A percentile compares a stretch with the other conserved stretches of the same genome.
Conservation (phyloP, 2,797 vertebrate genomes). For the Parauchenoglanis ngamensis region DNA sequence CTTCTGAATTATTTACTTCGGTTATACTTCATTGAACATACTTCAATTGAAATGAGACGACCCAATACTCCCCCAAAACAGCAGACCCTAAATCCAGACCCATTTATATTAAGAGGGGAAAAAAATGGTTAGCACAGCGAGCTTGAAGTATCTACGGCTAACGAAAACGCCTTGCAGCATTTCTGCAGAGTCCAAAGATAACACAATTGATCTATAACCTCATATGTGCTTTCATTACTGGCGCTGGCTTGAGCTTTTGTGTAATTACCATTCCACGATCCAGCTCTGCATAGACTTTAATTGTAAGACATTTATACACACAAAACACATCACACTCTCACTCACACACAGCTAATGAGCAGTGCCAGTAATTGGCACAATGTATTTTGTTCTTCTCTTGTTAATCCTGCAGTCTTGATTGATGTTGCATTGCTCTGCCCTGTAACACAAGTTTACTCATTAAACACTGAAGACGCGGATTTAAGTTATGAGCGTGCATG, state of each 20-base stretch:
- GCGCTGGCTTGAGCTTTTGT: neutral
- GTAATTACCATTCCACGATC: neutral
- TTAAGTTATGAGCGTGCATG: slow-evolving; percentile 33
- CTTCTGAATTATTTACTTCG: neutral
- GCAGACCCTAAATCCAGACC: too few relatives aligned
- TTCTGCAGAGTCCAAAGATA: neutral
- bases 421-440: slow-evolving; percentile 36
- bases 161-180: neutral
- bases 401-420: slow-evolving; percentile 46
- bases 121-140: neutral
- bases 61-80: too few relatives aligned
- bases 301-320: neutral
- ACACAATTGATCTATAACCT: neutral
- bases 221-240: neutral
- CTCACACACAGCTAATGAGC: slow-evolving; percentile 1
- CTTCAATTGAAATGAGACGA: neutral
- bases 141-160: too few relatives aligned
- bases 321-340: neutral
- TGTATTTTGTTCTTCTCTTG: slow-evolving; percentile 24
- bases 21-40: neutral
- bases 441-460: neutral
- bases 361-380: neutral
- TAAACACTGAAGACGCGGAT: slow-evolving; percentile 28
- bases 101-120: too few relatives aligned
- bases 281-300: neutral